These are phyloP conservation scores for Pseudopipra pipra DNA, from an alignment of 2,113 vertebrate genomes.

Conservation along the genomic window DNA sequence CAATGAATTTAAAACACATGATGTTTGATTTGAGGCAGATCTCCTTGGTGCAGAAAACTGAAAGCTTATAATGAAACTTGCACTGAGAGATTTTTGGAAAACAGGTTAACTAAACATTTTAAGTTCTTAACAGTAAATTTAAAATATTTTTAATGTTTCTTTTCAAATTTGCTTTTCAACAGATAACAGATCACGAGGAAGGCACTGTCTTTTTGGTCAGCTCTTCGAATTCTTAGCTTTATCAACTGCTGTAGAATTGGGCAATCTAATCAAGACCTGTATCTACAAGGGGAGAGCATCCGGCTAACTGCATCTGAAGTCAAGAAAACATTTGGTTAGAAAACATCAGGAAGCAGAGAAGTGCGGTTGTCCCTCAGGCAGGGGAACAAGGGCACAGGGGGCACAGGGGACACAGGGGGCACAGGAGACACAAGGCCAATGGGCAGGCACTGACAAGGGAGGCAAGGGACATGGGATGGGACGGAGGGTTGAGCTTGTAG, in stretches of 20 bases:
- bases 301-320: background rate
- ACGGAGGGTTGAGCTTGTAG: accelerated
- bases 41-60: background rate
- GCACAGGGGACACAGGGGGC: background rate
- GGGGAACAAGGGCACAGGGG: background rate
- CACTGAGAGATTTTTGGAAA: background rate
- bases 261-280: background rate
- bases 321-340: background rate
- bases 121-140: background rate
- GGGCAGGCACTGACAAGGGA: background rate
- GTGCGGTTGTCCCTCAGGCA: accelerated
- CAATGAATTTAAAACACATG: background rate
- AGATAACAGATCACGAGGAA: background rate
- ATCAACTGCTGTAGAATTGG: background rate
- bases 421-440: accelerated
- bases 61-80: background rate
- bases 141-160: background rate
- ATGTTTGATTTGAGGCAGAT: background rate
- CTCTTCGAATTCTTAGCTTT: background rate
- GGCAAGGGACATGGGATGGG: accelerated
- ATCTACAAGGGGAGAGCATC: background rate
- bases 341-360: background rate
- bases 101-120: background rate
- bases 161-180: background rate
- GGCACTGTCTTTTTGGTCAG: background rate